These are phyloP conservation scores for Otocyon megalotis DNA, from an alignment of 2,113 vertebrate genomes.

Conservation along the genomic window DNA sequence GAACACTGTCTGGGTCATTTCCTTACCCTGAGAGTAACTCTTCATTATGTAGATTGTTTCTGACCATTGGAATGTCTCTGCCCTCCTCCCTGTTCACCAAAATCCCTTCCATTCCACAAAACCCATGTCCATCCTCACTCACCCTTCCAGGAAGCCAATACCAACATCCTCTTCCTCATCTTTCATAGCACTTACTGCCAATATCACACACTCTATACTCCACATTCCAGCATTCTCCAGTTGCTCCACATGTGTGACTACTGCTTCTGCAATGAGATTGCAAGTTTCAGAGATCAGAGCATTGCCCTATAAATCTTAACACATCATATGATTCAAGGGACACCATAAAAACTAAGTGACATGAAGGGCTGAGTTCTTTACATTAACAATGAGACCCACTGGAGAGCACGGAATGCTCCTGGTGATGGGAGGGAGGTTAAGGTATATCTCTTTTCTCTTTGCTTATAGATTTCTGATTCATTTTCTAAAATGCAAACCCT, in stretches of 20 bases:
- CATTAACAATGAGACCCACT: not conserved
- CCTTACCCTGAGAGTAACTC: not conserved
- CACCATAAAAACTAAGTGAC: not conserved
- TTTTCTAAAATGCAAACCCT: not conserved
- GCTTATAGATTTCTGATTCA: not conserved
- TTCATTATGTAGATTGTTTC: not conserved
- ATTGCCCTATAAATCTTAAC: not conserved
- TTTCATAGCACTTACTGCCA: not conserved
- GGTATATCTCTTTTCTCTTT: not conserved
- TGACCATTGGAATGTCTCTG: not conserved
- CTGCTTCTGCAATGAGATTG: not conserved
- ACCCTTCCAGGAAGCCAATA: not conserved
- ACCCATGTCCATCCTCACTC: not conserved
- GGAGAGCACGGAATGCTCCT: not conserved
- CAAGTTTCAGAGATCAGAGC: constrained; percentile 17
- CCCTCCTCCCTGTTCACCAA: not conserved
- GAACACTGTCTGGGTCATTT: not conserved
- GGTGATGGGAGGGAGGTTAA: not conserved
- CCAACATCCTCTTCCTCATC: not conserved
- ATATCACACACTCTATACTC: too few species aligned
- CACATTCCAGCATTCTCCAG: not conserved
- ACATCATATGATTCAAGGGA: not conserved
- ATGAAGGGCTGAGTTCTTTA: not conserved
- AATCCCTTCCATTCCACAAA: not conserved
- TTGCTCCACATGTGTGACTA: not conserved